Base-by-base conservation (phyloP, 2,888 invertebrate genomes). In the Orthonychiurus folsomi region DNA sequence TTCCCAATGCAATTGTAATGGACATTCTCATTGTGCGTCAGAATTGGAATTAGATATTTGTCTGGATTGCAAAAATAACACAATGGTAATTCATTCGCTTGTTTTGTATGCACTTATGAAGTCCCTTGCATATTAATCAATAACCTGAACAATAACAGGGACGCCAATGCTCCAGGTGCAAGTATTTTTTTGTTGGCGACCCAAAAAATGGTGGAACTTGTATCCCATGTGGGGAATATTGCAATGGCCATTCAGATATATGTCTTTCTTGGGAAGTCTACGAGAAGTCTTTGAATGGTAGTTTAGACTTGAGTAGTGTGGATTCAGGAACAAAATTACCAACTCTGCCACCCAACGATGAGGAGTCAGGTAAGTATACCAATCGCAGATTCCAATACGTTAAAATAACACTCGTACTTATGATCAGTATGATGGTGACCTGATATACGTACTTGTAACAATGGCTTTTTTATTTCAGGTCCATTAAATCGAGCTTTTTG, bases 1-100 rank as follows among this genome's bases (percentile, higher is more conserved):
- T 73, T 89, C 89, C 67, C 89, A 92, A 78, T 95, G 57, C 76
- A 86, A 90, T 76, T 96, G 95, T 77, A 93, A 95, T 76, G 93
- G 93, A 0, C 93, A 95, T 79, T 88, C 93, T 63, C 84, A 93
- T 76, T 96, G 95, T 76, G 86, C 85, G 73, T 90, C 92, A 1
- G 90, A 90, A 5, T 88, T 90, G 75, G 86, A 86, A 74, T 81
- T 91, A 65, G 87, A 89, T 75, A 82, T 83, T 65, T 95, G 95
- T 75, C 79, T 86, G 48, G 81, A 87, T 76, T 95, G 95, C 75
- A 85, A 87, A 75, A 94, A 95, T 76, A 91, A 94, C 75, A 95
- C 95, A 1, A 88, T 88, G 87, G n/a, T n/a, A n/a, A n/a, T n/a
- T n/a, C n/a, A n/a, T n/a, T n/a, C n/a, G n/a, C n/a, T n/a, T n/a